Conservation (phyloP, 2,113 vertebrate genomes). For the Nannospalax galili region DNA sequence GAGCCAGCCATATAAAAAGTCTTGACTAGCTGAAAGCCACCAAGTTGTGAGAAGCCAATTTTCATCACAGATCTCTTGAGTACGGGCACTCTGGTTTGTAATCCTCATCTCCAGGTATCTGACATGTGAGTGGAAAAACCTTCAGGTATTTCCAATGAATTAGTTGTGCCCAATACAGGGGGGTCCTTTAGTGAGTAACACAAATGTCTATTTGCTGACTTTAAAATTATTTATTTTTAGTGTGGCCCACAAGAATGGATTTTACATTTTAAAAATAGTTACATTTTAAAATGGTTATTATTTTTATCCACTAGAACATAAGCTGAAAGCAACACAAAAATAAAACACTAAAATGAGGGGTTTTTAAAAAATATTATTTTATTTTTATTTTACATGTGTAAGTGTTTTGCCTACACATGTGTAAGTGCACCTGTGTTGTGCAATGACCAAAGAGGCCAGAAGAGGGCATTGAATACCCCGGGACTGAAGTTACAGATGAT, state of each 20-base stretch:
- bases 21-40: neutral
- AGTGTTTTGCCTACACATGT: no score
- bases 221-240: neutral
- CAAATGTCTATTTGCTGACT: neutral
- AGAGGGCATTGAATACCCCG: no score
- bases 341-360: constrained; percentile 20
- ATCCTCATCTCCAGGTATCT: neutral
- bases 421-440: no score
- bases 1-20: neutral
- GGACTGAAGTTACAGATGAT: no score
- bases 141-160: neutral
- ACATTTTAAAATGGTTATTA: neutral
- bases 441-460: no score
- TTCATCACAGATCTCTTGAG: neutral
- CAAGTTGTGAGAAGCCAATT: neutral
- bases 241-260: neutral
- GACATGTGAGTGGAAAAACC: neutral
- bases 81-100: neutral
- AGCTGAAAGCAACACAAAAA: constrained; percentile 47
- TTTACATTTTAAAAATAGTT: neutral
- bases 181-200: neutral
- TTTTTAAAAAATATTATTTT: no score
- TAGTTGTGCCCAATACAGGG: neutral
- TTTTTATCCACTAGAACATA: constrained; percentile 14
- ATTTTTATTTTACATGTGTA: no score